Base-by-base conservation (phyloP, 2,888 invertebrate genomes). In the Lapara coniferarum region DNA sequence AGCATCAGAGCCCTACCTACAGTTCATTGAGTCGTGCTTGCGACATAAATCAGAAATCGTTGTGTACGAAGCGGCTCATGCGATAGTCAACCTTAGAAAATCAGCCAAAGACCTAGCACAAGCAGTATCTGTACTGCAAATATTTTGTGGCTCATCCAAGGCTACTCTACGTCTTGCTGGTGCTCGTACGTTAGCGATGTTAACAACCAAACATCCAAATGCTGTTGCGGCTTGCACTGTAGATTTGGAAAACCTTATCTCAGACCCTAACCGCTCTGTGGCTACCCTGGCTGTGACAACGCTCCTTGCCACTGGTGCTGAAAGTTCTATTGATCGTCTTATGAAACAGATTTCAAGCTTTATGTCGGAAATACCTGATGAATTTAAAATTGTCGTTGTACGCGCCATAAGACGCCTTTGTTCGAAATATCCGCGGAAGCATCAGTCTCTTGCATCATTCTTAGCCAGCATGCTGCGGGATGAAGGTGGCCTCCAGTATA, bases 321-420 rank as follows among this genome's bases (percentile, higher is more conserved):
- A 99, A 88, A 98, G 98, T 69, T 99, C 99, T 0, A 98, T 99
- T 0, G 99, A 99, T 85, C 95, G 99, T 69, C 93, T 99, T n/a
- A 99, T 99, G 99, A 99, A 99, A 87, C 99, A 99, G 90, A 99
- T 99, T 74, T 97, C 99, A 0, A 97, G 98, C 10, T 99, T 99
- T 87, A 99, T 99, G 59, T 98, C 98, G 0, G 99, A 99, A 92
- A 99, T 99, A 75, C 98, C 99, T 0, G 99, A 99, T 87, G 99
- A 99, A 91, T 99, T 99, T 86, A 99, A 99, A 92, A 98, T 99
- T 58, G 99, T 99, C 0, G 99, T 99, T 0, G 99, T 99, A 0
- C 97, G 98, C 87, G 99, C 97, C 0, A 97, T 97, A 66, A 94
- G 97, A 76, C 96, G 98, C 0, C 92, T 99, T 5, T 98, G 98